A percentile compares a stretch with the other conserved stretches of the same genome.
Conservation (phyloP, 2,797 vertebrate species). For the Zonotrichia albicollis region DNA sequence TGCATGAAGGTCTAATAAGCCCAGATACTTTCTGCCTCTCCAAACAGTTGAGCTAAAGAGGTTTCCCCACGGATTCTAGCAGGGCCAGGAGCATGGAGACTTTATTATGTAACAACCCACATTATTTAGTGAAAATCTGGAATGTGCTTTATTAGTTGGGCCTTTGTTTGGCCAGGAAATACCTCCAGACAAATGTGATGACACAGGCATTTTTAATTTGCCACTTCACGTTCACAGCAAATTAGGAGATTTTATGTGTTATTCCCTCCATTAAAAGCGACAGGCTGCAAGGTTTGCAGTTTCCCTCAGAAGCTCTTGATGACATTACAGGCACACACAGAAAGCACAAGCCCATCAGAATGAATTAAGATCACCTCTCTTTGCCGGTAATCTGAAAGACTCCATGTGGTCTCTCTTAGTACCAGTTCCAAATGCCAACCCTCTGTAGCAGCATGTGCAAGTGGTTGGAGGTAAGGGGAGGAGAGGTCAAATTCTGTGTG, state of each 20-base stretch:
- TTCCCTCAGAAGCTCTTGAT: slow-evolving; percentile 64
- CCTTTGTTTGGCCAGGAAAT: slow-evolving; percentile 63
- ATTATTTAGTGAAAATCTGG: slow-evolving; percentile 54
- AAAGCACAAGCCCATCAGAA: slow-evolving; percentile 65
- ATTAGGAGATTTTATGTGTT: slow-evolving; percentile 59
- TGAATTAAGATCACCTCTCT: slow-evolving; percentile 59
- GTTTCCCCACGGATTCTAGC: background rate
- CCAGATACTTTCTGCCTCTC: slow-evolving; percentile 37
- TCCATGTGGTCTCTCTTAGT: slow-evolving; percentile 50
- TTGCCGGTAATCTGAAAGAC: slow-evolving; percentile 56
- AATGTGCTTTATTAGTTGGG: slow-evolving; percentile 33
- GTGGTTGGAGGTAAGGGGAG: slow-evolving; percentile 35
- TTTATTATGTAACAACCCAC: slow-evolving; percentile 60
- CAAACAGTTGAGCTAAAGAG: background rate
- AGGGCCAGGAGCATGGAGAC: background rate
- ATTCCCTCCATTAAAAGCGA: slow-evolving; percentile 49
- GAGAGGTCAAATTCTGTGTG: slow-evolving; percentile 39
- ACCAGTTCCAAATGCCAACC: slow-evolving; percentile 25
- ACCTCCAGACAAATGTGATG: slow-evolving; percentile 67
- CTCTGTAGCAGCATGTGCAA: background rate
- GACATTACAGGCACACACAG: slow-evolving; percentile 51
- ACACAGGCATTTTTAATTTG: slow-evolving; percentile 70
- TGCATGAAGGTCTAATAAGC: slow-evolving; percentile 24
- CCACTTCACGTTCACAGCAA: slow-evolving; percentile 46
- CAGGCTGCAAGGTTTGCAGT: slow-evolving; percentile 66